Evolutionary conservation across 2,888 invertebrate genomes (phyloP).

Genomic region (Furcula furcula): DNA sequence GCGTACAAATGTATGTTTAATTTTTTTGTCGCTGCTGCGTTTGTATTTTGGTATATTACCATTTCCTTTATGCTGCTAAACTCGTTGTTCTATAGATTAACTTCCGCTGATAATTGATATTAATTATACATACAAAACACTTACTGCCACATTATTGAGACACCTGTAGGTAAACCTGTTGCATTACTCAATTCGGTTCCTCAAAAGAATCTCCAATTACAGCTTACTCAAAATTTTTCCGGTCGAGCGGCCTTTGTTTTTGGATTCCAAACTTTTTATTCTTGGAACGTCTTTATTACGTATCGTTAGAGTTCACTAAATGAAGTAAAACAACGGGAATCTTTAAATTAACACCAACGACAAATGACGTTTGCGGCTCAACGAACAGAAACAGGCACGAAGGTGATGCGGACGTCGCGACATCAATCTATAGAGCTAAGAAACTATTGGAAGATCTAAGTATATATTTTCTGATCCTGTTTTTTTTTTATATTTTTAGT

Average conservation of each 20-base stretch:
- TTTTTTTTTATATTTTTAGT: too few relatives aligned
- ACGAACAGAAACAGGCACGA: conserved; percentile 33
- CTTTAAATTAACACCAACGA: conserved; percentile 46
- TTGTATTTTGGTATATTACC: background rate
- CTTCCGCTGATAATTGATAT: conserved; percentile 2
- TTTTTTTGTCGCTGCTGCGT: conserved; percentile 4
- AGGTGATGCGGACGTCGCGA: conserved; percentile 12
- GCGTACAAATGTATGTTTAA: background rate
- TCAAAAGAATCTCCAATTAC: conserved; percentile 24
- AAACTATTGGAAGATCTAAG: conserved; percentile 13
- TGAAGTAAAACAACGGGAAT: conserved; percentile 32
- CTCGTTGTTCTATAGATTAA: background rate
- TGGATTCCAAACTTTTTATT: conserved; percentile 29
- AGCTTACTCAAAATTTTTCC: conserved; percentile 18
- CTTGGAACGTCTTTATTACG: conserved; percentile 37
- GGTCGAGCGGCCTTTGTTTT: conserved; percentile 28
- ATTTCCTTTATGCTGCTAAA: background rate
- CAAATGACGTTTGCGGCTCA: conserved; percentile 48
- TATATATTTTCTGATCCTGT: too few relatives aligned
- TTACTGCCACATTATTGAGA: conserved; percentile 7
- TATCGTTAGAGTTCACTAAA: conserved; percentile 29
- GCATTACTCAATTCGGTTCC: conserved; percentile 18
- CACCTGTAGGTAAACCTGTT: conserved; percentile 21
- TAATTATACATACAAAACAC: conserved; percentile 2
- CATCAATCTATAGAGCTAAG: conserved; percentile 20